Base-by-base conservation (phyloP, 2,113 vertebrate species). In the Oenanthe oenanthe region DNA sequence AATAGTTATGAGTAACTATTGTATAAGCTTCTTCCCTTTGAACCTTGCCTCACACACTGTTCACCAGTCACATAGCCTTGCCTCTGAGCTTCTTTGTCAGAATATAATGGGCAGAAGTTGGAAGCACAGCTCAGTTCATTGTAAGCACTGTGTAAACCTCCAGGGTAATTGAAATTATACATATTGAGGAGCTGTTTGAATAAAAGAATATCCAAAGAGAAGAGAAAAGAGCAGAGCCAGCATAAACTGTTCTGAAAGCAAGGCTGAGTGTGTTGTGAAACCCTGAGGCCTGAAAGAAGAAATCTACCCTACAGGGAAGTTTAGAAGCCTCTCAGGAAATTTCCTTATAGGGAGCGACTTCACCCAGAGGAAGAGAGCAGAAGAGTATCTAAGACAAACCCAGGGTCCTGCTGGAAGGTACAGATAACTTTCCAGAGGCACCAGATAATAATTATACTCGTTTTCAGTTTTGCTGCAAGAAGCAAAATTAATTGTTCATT, bases 161-260 rank as follows among this genome's bases (percentile, higher is more conserved):
- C 65, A 90, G 90, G 90, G 93, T 96, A 92, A 96, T 88, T 95
- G 93, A 96, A 94, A 95, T 90, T 65, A 96, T 96, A 96, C 75
- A 45, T 88, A 88, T 86, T 95, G 85, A 94, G 63, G 60, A 96
- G 43, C 24, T 88, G 85, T 93, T 93, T 77, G 71, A 95, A 88
- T 92, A 92, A 92, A 96, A 92, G 63, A 86, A 71, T 93, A 95
- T 71, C 78, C 53, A 82, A 62, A 93, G 61, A 62, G 78, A 93
- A 92, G 31, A 93, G 54, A 85, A 89, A 94, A 92, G 43, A 81
- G 82, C 72, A 90, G 57, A 93, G 48, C 40, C 57, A 88, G 67
- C 3, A 10, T 63, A 94, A 96, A 88, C 29, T 77, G 31, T 40
- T 88, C 56, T 86, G 75, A 85, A 93, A 90, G 63, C 67, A 88